Evolutionary conservation across 2,888 invertebrate genomes (phyloP), one percentile per base, ranked within the genome.

Genomic region (Tyria jacobaeae): DNA sequence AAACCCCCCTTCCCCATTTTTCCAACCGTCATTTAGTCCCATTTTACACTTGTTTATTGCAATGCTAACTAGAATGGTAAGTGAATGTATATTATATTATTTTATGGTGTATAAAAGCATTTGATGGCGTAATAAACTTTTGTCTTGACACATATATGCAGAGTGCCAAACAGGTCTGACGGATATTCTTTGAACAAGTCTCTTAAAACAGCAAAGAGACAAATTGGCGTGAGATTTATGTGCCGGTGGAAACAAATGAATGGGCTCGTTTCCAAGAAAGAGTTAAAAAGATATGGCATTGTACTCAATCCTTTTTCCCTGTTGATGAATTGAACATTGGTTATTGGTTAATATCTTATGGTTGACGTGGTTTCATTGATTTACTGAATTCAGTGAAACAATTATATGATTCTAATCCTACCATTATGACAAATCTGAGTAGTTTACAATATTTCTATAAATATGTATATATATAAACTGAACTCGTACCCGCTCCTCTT

Each of bases 151-250:
- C 17, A 59, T 27, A 47, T 53, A 59, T 3, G 14, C 24, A 4
- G 53, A 35, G 59, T 53, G 59, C 59, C 59, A 59, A 59, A 44
- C 53, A 10, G 17, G 25, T 12, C n/a, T 52, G 44, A 52, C 52
- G 35, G 59, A 47, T 37, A 12, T 53, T 35, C 58, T 58, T 52
- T 35, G 51, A 52, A 53, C 37, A 53, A 27, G 44, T 53, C 52
- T 44, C 24, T 34, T 51, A 35, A 21, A 21, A 47, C 25, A 35
- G 35, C 34, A 14, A 47, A 48, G 17, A 24, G 27, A 59, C 24
- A 17, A 15, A 48, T 53, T 53, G 17, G 50, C 21, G 21, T 10
- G 24, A 47, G 34, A 51, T 34, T 51, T 51, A 51, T 34, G 6
- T 6, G 12, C 6, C 44, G 27, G 31, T 44, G 0, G 31, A 21